These are phyloP conservation scores for Pilophorus perplexus DNA, from an alignment of 2,888 invertebrate genomes.

Conservation along the genomic window DNA sequence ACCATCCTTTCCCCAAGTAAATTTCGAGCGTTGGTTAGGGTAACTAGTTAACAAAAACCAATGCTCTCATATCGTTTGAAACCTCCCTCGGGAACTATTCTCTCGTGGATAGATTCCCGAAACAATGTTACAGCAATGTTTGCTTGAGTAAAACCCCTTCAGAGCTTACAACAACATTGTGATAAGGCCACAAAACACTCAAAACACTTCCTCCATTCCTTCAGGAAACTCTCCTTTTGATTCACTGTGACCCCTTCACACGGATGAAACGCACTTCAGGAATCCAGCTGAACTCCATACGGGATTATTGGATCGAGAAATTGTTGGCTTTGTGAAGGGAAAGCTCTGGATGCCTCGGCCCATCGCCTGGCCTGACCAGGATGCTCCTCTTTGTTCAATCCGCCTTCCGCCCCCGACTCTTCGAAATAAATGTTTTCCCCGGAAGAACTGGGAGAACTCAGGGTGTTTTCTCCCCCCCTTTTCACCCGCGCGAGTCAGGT, in stretches of 20 bases:
- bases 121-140: background rate
- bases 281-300: slow-evolving; percentile 36
- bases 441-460: background rate
- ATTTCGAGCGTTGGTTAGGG: no score
- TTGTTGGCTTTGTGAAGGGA: slow-evolving; percentile 38
- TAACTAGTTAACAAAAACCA: no score
- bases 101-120: background rate
- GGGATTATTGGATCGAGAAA: slow-evolving; percentile 42
- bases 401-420: background rate
- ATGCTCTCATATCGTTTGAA: no score
- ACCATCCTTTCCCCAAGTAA: no score
- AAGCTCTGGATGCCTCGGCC: slow-evolving; percentile 11
- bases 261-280: slow-evolving; percentile 32
- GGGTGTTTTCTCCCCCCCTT: background rate
- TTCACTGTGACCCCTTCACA: slow-evolving; percentile 16
- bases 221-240: slow-evolving; percentile 16
- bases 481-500: slow-evolving; percentile 18
- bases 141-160: background rate
- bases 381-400: slow-evolving; percentile 8
- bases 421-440: slow-evolving; percentile 19
- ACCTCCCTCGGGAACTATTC: no score
- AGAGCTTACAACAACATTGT: background rate
- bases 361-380: background rate
- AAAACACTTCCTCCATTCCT: slow-evolving; percentile 1
- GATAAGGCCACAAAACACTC: slow-evolving; percentile 20